A percentile compares a stretch with the other conserved stretches of the same genome.
phyloP scores from a whole-genome alignment of 64 coral and sea anemone genomes.

The Montipora sp. region DNA sequence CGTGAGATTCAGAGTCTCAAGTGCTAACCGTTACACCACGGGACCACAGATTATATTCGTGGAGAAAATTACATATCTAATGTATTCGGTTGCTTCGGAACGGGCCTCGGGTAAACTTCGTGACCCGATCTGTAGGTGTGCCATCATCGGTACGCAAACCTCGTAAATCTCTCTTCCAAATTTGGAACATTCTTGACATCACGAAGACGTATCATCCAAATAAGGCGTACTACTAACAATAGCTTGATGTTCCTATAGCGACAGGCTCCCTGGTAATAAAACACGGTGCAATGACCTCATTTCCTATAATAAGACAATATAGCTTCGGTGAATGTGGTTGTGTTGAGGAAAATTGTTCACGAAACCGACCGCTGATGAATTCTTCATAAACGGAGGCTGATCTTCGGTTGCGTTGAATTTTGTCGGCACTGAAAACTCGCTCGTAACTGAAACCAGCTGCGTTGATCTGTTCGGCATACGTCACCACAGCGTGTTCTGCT shows the following conservation, averaged over 20 bases:
- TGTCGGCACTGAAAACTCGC: background rate
- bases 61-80: no score
- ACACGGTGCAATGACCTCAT: conserved; percentile 80
- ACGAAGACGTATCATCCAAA: conserved; percentile 59
- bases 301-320: conserved; percentile 79
- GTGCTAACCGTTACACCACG: conserved; percentile 99
- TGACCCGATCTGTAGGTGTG: conserved; percentile 88
- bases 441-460: background rate
- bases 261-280: conserved; percentile 79
- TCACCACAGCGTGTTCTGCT: conserved; percentile 16
- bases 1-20: conserved; percentile 99
- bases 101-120: conserved; percentile 38
- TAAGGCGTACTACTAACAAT: conserved; percentile 75
- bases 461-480: conserved; percentile 24
- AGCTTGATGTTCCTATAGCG: conserved; percentile 68
- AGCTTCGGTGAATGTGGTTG: background rate
- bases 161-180: conserved; percentile 58
- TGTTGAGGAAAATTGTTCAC: background rate
- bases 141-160: conserved; percentile 84
- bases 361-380: conserved; percentile 7
- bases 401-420: background rate
- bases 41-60: conserved; percentile 28
- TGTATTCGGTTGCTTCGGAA: no score
- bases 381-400: background rate
- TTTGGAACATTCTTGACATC: conserved; percentile 69